Evolutionary conservation across 1,140 invertebrate species (phyloP).

Genomic region (Camponotus vicinus): DNA sequence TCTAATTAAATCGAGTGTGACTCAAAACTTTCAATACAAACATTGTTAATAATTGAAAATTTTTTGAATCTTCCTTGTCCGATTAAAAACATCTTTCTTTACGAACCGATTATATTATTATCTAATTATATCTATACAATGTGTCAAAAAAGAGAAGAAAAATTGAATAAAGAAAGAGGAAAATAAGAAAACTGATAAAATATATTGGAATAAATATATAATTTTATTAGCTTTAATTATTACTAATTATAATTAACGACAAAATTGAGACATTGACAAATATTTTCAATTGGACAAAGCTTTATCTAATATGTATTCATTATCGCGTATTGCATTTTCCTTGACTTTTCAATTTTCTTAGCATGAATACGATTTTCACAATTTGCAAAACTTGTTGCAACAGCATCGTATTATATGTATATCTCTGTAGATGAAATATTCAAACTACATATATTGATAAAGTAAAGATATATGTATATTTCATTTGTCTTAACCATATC

Average conservation of each 20-base stretch:
- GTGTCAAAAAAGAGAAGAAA: neutral
- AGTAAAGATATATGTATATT: neutral
- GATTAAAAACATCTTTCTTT: neutral
- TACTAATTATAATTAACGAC: neutral
- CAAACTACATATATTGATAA: neutral
- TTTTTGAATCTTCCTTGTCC: neutral
- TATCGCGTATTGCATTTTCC: neutral
- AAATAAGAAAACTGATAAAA: neutral
- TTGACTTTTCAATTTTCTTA: neutral
- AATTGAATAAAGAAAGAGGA: neutral
- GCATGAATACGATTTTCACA: neutral
- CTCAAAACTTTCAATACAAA: conserved; percentile 37
- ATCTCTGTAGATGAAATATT: neutral
- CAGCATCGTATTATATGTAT: neutral
- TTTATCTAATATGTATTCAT: neutral
- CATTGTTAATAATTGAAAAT: neutral
- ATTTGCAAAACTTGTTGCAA: neutral
- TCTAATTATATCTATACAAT: neutral
- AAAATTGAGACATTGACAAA: neutral
- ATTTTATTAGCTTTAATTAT: conserved; percentile 4
- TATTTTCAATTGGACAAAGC: neutral
- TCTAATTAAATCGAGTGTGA: conserved; percentile 14
- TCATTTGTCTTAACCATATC: neutral
- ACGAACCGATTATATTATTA: neutral
- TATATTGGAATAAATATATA: neutral